Evolutionary conservation across 2,797 vertebrate species (phyloP).

Genomic region (Sciaenops ocellatus): DNA sequence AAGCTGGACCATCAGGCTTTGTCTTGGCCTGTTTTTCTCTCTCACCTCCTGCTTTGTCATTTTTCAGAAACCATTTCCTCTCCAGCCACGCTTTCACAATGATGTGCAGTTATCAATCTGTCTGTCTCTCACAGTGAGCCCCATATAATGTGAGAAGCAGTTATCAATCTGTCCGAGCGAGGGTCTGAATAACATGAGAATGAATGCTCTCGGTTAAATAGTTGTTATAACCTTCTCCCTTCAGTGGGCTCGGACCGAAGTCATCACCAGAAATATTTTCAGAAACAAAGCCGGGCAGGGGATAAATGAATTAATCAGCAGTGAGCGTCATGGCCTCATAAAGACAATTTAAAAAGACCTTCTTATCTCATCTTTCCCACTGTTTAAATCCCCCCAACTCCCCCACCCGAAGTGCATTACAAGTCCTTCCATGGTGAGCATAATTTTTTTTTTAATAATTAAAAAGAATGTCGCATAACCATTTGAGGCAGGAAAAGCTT

Average conservation of each 20-base stretch:
- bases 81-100: slow-evolving; percentile 4
- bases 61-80: slow-evolving; percentile 20
- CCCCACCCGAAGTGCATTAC: background rate
- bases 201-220: slow-evolving; percentile 11
- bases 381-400: background rate
- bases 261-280: slow-evolving; percentile 13
- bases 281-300: slow-evolving; percentile 2
- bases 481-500: background rate
- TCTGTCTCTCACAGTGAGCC: slow-evolving; percentile 16
- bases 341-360: slow-evolving; percentile 13
- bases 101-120: slow-evolving; percentile 37
- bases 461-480: slow-evolving; percentile 5
- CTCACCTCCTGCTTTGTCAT: background rate
- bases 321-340: background rate
- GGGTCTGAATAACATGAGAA: slow-evolving; percentile 16
- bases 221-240: slow-evolving; percentile 24
- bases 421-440: background rate
- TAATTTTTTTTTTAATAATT: too few relatives aligned
- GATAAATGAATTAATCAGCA: slow-evolving; percentile 22
- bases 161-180: slow-evolving; percentile 35
- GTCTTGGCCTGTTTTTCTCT: background rate
- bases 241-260: slow-evolving; percentile 6
- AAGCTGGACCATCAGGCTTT: background rate
- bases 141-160: slow-evolving; percentile 28
- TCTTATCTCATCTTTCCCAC: slow-evolving; percentile 11